Evolutionary conservation across 1,140 invertebrate genomes (phyloP).

Genomic region (Cotesia vestalis): DNA sequence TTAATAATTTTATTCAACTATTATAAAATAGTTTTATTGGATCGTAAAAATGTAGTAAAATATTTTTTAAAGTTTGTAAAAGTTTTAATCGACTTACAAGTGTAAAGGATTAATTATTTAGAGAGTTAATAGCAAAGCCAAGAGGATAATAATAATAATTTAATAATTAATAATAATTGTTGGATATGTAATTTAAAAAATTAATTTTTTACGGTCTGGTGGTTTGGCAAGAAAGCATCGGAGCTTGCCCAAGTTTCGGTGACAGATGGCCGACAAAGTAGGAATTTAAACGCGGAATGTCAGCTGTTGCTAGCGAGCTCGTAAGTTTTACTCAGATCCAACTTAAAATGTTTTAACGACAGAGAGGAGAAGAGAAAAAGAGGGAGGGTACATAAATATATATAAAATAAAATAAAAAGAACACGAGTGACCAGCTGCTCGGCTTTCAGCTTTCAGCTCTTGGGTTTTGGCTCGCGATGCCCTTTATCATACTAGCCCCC

Average conservation of each 20-base stretch:
- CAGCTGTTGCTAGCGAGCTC: constrained; percentile 38
- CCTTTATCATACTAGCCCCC: not conserved
- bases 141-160: not conserved
- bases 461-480: not conserved
- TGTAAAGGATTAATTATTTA: too few relatives aligned
- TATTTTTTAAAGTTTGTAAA: too few relatives aligned
- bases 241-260: constrained; percentile 37
- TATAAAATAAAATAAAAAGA: not conserved
- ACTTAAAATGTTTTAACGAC: not conserved
- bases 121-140: too few relatives aligned
- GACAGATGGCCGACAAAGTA: constrained; percentile 46
- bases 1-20: too few relatives aligned
- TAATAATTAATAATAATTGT: not conserved
- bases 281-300: constrained; percentile 42
- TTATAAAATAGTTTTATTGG: too few relatives aligned
- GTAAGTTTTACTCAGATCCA: not conserved
- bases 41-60: too few relatives aligned
- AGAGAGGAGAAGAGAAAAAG: not conserved
- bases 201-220: constrained; percentile 36
- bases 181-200: not conserved
- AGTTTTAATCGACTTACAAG: too few relatives aligned
- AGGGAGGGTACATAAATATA: too few relatives aligned
- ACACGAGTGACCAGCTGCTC: constrained; percentile 17
- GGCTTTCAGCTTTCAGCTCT: too few relatives aligned
- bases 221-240: constrained; percentile 34